A percentile compares a stretch with the other conserved stretches of the same genome.
phyloP scores from a whole-genome alignment of 2,797 vertebrate species.

The Steatocranus sp. region DNA sequence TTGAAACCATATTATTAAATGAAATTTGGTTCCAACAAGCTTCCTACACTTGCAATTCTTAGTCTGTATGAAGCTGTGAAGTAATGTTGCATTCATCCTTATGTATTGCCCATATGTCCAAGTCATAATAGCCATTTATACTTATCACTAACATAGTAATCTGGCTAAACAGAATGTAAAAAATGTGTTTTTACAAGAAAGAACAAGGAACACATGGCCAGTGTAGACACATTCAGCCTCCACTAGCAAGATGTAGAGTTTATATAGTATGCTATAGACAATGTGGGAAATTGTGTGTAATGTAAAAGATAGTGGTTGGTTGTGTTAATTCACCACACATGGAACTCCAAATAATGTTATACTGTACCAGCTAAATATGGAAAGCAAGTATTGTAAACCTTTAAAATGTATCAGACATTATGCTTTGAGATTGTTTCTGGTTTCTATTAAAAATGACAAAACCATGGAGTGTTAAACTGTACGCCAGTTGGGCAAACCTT shows the following conservation, averaged over 20 bases:
- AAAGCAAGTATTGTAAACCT: background rate
- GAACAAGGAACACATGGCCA: background rate
- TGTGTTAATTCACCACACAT: background rate
- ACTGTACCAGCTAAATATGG: too few species aligned
- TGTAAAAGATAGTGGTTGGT: background rate
- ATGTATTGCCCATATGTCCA: background rate
- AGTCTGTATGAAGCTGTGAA: background rate
- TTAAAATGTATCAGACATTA: background rate
- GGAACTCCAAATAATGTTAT: background rate
- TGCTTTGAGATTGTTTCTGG: background rate
- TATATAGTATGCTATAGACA: background rate
- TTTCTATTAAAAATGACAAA: background rate
- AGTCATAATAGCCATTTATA: background rate
- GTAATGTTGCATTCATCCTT: background rate
- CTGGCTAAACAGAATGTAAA: background rate
- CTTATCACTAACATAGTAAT: background rate
- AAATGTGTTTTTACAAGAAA: background rate
- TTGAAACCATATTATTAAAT: background rate
- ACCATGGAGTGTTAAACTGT: background rate
- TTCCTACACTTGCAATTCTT: background rate
- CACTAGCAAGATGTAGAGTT: background rate
- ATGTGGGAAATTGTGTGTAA: background rate
- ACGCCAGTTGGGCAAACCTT: background rate
- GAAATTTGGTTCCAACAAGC: background rate
- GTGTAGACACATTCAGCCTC: background rate